phyloP scores from a whole-genome alignment of 2,113 vertebrate species.

The Holacanthus passer region DNA sequence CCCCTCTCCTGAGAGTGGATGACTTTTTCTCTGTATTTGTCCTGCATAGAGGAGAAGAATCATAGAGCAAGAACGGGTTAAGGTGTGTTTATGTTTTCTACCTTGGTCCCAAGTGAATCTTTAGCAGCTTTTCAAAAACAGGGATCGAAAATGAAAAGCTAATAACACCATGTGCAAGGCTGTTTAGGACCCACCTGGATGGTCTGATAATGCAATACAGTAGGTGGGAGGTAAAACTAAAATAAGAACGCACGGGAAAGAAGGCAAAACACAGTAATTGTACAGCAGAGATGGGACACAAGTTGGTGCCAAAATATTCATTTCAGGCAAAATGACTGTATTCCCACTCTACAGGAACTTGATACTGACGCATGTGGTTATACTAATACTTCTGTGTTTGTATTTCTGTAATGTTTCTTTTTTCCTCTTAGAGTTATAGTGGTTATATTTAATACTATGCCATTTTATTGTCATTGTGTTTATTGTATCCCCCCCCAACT shows the following conservation, averaged over 20 bases:
- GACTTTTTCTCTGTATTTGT: slow-evolving; percentile 26
- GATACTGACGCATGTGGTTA: neutral
- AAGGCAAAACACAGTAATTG: too few species aligned
- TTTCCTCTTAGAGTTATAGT: neutral
- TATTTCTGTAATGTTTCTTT: neutral
- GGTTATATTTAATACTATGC: neutral
- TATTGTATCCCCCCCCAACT: too few species aligned
- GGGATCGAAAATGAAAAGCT: neutral
- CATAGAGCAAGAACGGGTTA: slow-evolving; percentile 6
- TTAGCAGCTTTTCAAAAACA: neutral
- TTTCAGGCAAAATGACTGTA: too few species aligned
- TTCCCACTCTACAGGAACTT: too few species aligned
- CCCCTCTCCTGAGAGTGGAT: slow-evolving; percentile 26
- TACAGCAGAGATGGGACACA: too few species aligned
- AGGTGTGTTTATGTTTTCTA: slow-evolving; percentile 42
- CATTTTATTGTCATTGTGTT: neutral
- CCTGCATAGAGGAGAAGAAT: neutral
- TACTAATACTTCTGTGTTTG: too few species aligned
- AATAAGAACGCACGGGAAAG: neutral
- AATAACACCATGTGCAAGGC: neutral
- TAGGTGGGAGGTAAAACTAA: neutral
- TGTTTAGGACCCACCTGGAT: neutral
- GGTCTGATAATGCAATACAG: neutral
- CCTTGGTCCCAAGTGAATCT: neutral
- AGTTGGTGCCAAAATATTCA: too few species aligned